Evolutionary conservation across 2,797 vertebrate genomes (phyloP).

Genomic region (Macrochelys suwanniensis): DNA sequence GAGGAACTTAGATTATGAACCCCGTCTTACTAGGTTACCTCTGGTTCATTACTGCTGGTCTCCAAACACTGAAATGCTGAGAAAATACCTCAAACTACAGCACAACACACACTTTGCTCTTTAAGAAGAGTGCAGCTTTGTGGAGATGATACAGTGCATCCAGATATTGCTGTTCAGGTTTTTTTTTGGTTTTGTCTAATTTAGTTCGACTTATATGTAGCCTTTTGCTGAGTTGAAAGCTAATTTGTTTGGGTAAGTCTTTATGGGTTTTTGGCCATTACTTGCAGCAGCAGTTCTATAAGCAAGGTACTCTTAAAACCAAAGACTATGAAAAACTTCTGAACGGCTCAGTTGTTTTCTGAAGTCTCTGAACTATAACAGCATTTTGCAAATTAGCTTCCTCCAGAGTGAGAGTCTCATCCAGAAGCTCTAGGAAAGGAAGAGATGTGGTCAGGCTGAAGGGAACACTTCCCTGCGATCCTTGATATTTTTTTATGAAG

Average conservation of each 20-base stretch:
- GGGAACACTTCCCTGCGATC: conserved; percentile 80
- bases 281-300: conserved; percentile 45
- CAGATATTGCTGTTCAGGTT: conserved; percentile 65
- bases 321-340: conserved; percentile 40
- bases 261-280: conserved; percentile 44
- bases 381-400: conserved; percentile 91
- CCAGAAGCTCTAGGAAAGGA: conserved; percentile 85
- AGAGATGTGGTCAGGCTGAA: conserved; percentile 91
- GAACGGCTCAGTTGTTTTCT: conserved; percentile 81
- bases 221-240: conserved; percentile 34
- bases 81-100: neutral
- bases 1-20: conserved; percentile 14
- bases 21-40: neutral
- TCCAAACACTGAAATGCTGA: neutral
- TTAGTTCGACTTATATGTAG: conserved; percentile 7
- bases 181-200: conserved; percentile 71
- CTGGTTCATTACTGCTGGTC: conserved; percentile 13
- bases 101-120: conserved; percentile 35
- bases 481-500: conserved; percentile 90
- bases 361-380: conserved; percentile 92
- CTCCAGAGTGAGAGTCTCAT: conserved; percentile 88
- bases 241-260: conserved; percentile 47
- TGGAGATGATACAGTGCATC: conserved; percentile 31
- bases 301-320: conserved; percentile 34
- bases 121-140: conserved; percentile 8